Evolutionary conservation across 1,140 invertebrate species (phyloP), one percentile per base, ranked within the genome.

Genomic region (Stegodyphus mimosarum): DNA sequence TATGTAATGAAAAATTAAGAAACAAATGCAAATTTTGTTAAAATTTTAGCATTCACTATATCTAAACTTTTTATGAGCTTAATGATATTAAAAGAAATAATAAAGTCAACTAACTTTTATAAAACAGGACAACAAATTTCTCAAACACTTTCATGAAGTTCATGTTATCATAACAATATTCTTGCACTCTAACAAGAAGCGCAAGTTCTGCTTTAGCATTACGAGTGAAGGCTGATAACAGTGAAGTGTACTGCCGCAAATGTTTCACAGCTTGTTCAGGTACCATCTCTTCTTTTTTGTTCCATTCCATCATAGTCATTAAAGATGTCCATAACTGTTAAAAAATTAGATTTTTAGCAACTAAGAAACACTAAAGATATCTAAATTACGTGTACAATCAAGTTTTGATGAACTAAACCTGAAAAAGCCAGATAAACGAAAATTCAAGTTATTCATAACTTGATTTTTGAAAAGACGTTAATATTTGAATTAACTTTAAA

Each of bases 111-210:
- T 77, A 77, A 87, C 86, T 95, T 96, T 98, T 98, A 92, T 99
- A 99, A 91, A 98, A 95, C 88, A 98, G 94, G 90, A 98, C 93
- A 89, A 98, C 95, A 89, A 99, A 97, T 92, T 98, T 98, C 89
- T 97, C 96, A 94, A 99, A 99, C 90, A 96, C 96, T 91, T 98
- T 97, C 95, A 99, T 97, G 91, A 99, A 98, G 91, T 96, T 97
- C 96, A 98, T 98, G 92, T 99, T 98, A 89, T 98, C 97, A 91
- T 98, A 99, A 91, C 97, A 99, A 91, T 95, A 99, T 90, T 98
- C 97, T 91, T 99, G 97, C 88, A 98, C 94, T 91, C 96, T 96
- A 72, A 96, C 92, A 89, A 98, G 93, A 77, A 99, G 93, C 71
- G 94, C 94, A 89, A 98, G 92, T 91, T 98, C 96, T 74, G 96